Evolutionary conservation across 2,888 invertebrate species (phyloP).

Genomic region (Schizotus pectinicornis): DNA sequence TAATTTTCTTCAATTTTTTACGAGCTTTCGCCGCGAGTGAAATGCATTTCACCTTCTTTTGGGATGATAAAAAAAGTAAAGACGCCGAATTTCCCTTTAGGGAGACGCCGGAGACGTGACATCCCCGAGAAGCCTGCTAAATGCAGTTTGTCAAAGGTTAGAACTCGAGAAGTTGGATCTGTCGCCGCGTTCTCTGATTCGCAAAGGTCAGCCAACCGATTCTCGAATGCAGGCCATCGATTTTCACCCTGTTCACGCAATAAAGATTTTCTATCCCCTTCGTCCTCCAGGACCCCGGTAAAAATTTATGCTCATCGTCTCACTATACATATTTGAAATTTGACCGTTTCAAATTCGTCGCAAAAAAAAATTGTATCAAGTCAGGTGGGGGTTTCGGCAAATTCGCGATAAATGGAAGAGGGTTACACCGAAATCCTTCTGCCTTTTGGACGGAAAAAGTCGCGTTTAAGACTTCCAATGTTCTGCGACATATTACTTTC

Average conservation of each 20-base stretch:
- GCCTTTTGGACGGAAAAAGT: slow-evolving; percentile 1
- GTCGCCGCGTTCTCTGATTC: not conserved
- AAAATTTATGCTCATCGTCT: too few species aligned
- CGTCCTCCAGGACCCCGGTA: too few species aligned
- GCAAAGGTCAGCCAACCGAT: slow-evolving; percentile 27
- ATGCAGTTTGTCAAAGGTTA: not conserved
- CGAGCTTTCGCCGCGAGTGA: too few species aligned
- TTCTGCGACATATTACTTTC: slow-evolving; percentile 28
- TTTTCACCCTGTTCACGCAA: slow-evolving; percentile 28
- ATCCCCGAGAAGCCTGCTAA: not conserved
- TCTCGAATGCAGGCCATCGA: slow-evolving; percentile 36
- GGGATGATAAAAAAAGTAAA: too few species aligned
- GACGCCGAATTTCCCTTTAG: not conserved
- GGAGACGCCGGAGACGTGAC: not conserved
- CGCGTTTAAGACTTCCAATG: not conserved
- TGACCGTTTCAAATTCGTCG: too few species aligned
- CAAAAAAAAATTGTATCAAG: too few species aligned
- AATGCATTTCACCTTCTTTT: too few species aligned
- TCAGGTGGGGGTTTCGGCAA: too few species aligned
- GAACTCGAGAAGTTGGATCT: too few species aligned
- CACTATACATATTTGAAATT: too few species aligned
- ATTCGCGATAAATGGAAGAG: not conserved
- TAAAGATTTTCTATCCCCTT: not conserved
- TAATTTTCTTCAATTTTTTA: too few species aligned
- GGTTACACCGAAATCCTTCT: not conserved